phyloP scores from a whole-genome alignment of 1,140 invertebrate genomes.

The Hyles euphorbiae region DNA sequence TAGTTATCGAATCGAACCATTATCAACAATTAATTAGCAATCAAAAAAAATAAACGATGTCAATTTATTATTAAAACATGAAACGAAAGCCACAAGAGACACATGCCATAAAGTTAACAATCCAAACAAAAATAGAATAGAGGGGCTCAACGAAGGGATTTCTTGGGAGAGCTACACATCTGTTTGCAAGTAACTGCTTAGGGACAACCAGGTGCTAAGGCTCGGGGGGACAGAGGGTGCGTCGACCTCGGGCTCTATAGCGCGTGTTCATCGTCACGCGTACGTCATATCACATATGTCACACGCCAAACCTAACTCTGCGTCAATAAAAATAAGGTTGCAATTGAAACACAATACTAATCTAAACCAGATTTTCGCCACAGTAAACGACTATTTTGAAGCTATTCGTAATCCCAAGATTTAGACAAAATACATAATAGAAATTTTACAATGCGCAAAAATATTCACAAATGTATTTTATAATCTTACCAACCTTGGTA shows the following conservation, averaged over 20 bases:
- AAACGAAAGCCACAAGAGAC: background rate
- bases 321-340: constrained; percentile 18
- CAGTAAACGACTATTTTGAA: no score
- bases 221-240: constrained; percentile 55
- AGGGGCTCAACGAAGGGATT: constrained; percentile 34
- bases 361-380: no score
- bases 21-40: background rate
- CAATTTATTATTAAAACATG: constrained; percentile 2
- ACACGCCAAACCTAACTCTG: constrained; percentile 26
- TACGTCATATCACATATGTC: constrained; percentile 21
- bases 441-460: no score
- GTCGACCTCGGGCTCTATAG: constrained; percentile 56
- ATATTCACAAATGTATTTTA: no score
- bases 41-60: background rate
- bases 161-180: constrained; percentile 50
- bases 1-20: no score
- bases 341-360: constrained; percentile 6
- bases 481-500: no score
- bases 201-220: constrained; percentile 62
- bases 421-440: no score
- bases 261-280: constrained; percentile 36
- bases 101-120: constrained; percentile 2
- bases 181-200: constrained; percentile 47
- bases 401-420: no score
- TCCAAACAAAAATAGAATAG: constrained; percentile 26